These are phyloP conservation scores for Hoplostethus atlanticus DNA, from an alignment of 2,797 vertebrate genomes.

Conservation along the genomic window DNA sequence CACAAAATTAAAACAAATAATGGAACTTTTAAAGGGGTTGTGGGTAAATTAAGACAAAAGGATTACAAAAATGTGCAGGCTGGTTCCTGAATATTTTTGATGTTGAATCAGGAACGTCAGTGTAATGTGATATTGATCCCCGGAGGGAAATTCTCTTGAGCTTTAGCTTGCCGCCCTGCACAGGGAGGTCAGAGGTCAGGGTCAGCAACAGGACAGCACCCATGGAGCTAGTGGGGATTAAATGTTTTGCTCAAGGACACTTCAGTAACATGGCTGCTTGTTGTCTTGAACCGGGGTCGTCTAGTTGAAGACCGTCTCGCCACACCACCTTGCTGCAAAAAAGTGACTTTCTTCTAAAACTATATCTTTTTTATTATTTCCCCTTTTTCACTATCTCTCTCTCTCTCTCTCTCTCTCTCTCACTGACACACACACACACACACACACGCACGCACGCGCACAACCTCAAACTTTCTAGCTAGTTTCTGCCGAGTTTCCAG, in stretches of 20 bases:
- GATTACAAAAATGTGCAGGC: background rate
- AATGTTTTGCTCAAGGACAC: background rate
- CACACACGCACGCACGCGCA: conserved; percentile 4
- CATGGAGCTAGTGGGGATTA: background rate
- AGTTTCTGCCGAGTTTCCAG: conserved; percentile 26
- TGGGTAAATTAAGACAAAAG: background rate
- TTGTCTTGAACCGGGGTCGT: background rate
- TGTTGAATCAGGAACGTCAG: background rate
- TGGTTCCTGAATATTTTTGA: background rate
- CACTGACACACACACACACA: background rate
- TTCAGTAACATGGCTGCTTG: no score
- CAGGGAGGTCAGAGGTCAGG: background rate
- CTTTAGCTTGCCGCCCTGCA: background rate
- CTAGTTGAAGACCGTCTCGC: background rate
- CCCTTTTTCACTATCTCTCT: conserved; percentile 1
- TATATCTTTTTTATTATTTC: conserved; percentile 1
- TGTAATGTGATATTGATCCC: background rate
- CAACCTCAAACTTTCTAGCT: conserved; percentile 17
- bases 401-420: background rate
- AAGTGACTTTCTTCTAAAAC: conserved; percentile 1
- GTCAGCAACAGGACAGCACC: background rate
- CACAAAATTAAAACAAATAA: background rate
- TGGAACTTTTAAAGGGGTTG: background rate
- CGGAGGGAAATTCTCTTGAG: background rate
- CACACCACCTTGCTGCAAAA: background rate